Evolutionary conservation across 1,140 invertebrate genomes (phyloP).

Genomic region (Drosophila sucinea): DNA sequence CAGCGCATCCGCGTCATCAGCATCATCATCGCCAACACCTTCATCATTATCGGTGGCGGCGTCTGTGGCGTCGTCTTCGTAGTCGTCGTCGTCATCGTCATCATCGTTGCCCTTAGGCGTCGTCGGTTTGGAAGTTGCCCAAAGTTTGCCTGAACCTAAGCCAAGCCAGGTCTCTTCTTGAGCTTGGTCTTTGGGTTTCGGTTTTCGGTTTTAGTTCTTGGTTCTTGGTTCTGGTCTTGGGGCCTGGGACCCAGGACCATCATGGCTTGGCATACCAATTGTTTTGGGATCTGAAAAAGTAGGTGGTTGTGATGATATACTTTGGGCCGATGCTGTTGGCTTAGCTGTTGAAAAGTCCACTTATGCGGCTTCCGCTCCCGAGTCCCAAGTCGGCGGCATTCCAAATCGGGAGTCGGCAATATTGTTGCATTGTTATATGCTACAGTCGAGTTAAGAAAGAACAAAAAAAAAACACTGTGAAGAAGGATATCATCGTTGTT

Average conservation of each 20-base stretch:
- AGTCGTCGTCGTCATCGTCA: conserved; percentile 18
- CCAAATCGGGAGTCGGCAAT: conserved; percentile 46
- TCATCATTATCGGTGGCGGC: conserved; percentile 72
- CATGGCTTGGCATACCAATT: conserved; percentile 4
- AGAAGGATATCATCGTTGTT: conserved; percentile 51
- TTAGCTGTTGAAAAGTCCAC: conserved; percentile 62
- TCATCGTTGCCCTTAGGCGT: conserved; percentile 30
- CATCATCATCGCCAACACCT: conserved; percentile 79
- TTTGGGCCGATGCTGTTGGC: conserved; percentile 50
- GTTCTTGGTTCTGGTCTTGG: neutral
- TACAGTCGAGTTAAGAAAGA: conserved; percentile 3
- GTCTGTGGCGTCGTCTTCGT: conserved; percentile 32
- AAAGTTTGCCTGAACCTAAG: conserved; percentile 2
- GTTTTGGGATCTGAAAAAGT: conserved; percentile 46
- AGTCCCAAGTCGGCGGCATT: conserved; percentile 28
- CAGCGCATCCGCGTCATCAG: conserved; percentile 73
- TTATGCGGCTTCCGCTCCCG: conserved; percentile 60
- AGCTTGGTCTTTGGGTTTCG: too few relatives aligned
- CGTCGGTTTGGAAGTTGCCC: neutral
- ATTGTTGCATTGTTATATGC: conserved; percentile 74
- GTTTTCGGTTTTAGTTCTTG: too few relatives aligned
- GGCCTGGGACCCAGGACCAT: conserved; percentile 9
- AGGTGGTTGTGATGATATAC: conserved; percentile 82
- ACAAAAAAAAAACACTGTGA: neutral
- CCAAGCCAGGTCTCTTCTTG: neutral